These are phyloP conservation scores for Oreochromis grahami DNA, from an alignment of 2,797 vertebrate genomes.

Conservation along the genomic window DNA sequence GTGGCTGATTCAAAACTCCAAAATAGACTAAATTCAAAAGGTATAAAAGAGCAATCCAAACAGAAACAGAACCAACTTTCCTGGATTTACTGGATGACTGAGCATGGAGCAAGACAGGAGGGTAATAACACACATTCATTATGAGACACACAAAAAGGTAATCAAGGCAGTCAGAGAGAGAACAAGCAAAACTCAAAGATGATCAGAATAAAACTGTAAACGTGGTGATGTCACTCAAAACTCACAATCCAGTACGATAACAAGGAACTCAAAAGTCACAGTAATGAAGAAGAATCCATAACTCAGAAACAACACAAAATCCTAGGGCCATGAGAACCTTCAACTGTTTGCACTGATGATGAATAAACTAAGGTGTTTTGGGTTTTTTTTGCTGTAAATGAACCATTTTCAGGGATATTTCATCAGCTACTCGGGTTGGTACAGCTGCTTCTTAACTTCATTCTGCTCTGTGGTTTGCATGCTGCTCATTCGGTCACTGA, in stretches of 20 bases:
- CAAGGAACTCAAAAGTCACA: neutral
- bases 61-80: no score
- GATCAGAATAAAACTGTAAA: neutral
- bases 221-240: neutral
- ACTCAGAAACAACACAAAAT: neutral
- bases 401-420: neutral
- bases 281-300: neutral
- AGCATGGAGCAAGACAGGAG: no score
- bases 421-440: neutral
- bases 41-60: no score
- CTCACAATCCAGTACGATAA: neutral
- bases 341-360: neutral
- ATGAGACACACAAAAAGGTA: neutral
- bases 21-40: no score
- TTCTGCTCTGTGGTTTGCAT: neutral
- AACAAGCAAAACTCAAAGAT: neutral
- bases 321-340: neutral
- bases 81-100: no score
- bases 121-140: neutral
- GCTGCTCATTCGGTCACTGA: neutral
- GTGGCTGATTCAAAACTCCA: no score
- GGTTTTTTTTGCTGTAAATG: neutral
- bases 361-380: neutral
- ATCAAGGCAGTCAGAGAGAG: neutral
- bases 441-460: neutral